Base-by-base conservation (phyloP, 2,797 vertebrate species). In the Megalops cyprinoides region DNA sequence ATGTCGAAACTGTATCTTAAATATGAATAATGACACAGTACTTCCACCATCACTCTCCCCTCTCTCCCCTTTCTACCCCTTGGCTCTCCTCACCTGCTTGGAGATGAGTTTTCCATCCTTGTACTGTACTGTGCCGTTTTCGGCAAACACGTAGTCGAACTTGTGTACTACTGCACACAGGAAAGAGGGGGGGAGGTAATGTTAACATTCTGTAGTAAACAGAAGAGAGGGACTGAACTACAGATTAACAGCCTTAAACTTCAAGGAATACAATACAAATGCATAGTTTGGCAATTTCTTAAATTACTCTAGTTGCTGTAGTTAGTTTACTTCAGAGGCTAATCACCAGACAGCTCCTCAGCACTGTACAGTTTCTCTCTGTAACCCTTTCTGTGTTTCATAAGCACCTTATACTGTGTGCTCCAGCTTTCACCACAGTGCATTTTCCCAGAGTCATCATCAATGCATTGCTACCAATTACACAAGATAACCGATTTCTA, bases 81-180 rank as follows among this genome's bases (percentile, higher is more conserved):
- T 20, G 39, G 44, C 10, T 14, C 48, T 12, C 86, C 93, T 86
- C 84, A 99, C 98, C 89, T 99, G 96, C 88, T 97, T 99, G 79
- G 97, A 96, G 85, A 98, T 88, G 23, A 99, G 95, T 55, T 92
- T 95, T 74, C 98, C 97, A 0, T 99, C 95, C 90, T 98, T 99
- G 88, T 99, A 99, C 74, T 99, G 97, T 85, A 99, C 98, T 0
- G 97, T 98, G 18, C 98, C 98, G 0, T 99, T 99, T 93, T 99
- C 98, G 0, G 97, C 97, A 79, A 99, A 99, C 81, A 99, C 96
- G 3, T 98, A 99, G 86, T 99, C 98, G 90, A 97, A 99, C 91
- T 98, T 99, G 79, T 95, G 88, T 20, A 99, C 94, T 84, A 99
- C 98, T 99, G 91, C 48, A 85, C 34, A 89, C 46, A 23, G 46